phyloP scores from a whole-genome alignment of 2,888 invertebrate genomes.

The Eustalomyia histrio region DNA sequence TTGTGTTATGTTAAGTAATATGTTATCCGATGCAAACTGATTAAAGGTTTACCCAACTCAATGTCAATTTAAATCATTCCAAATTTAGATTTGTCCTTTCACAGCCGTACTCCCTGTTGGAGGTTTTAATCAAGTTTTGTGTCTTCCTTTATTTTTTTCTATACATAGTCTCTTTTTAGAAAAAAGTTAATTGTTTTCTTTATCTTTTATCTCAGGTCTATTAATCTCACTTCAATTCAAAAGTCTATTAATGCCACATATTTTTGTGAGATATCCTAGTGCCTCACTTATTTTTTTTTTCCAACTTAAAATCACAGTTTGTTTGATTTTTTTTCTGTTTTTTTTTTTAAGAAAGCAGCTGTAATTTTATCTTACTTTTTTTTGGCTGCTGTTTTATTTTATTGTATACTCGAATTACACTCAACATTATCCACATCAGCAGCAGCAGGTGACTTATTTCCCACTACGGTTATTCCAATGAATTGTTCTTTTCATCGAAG shows the following conservation, averaged over 20 bases:
- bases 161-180: neutral
- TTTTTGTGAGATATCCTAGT: conserved; percentile 5
- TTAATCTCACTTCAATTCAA: neutral
- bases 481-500: neutral
- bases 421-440: neutral
- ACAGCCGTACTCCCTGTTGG: too few species aligned
- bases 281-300: neutral
- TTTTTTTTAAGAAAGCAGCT: conserved; percentile 30
- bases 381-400: conserved; percentile 19
- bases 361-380: conserved; percentile 46
- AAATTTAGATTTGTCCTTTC: too few species aligned
- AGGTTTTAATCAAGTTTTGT: too few species aligned
- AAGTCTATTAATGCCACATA: neutral
- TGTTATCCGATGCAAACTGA: too few species aligned
- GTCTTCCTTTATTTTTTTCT: too few species aligned
- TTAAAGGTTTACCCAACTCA: too few species aligned
- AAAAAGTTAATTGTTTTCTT: neutral
- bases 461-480: neutral
- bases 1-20: too few species aligned
- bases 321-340: neutral
- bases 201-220: neutral
- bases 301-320: neutral
- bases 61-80: too few species aligned
- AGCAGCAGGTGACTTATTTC: conserved; percentile 6
- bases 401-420: conserved; percentile 1